Percentiles rank a stretch among this genome's conserved stretches.
Evolutionary conservation across 2,888 invertebrate genomes (phyloP).

Genomic region (Drosophila paracracens): DNA sequence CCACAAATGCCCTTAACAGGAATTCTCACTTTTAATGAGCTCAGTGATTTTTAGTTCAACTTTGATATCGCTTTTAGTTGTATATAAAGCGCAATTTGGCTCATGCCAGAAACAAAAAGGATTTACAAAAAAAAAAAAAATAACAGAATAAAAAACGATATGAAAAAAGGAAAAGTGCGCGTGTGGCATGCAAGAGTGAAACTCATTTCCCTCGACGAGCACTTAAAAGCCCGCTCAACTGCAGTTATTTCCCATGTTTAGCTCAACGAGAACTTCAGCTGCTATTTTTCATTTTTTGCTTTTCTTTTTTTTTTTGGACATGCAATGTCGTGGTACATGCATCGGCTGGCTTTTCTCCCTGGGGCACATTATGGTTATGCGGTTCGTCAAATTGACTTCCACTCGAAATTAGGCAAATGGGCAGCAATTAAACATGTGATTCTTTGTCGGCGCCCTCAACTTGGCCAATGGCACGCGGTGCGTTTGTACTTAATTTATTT

Average conservation of each 20-base stretch:
- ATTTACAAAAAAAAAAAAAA: conserved; percentile 1
- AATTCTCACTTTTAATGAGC: conserved; percentile 18
- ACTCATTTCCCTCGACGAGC: conserved; percentile 64
- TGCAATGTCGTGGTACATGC: conserved; percentile 43
- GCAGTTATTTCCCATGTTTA: conserved; percentile 75
- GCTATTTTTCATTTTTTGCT: neutral
- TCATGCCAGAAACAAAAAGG: conserved; percentile 6
- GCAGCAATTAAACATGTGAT: conserved; percentile 59
- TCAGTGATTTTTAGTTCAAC: conserved; percentile 1
- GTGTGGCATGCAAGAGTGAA: conserved; percentile 73
- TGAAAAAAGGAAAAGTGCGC: conserved; percentile 38
- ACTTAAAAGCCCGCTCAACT: conserved; percentile 71
- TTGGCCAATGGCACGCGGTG: conserved; percentile 21
- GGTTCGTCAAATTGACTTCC: conserved; percentile 57
- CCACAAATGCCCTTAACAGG: conserved; percentile 19
- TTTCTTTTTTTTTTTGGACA: conserved; percentile 26
- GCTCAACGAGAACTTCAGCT: conserved; percentile 19
- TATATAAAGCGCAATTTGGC: conserved; percentile 25
- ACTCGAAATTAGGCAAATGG: conserved; percentile 67
- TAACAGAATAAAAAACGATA: neutral
- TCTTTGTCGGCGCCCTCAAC: conserved; percentile 19
- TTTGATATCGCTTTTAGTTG: conserved; percentile 27
- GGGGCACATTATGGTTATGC: conserved; percentile 19
- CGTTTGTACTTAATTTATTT: conserved; percentile 52
- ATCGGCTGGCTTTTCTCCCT: neutral